These are phyloP conservation scores for Apostichopus parvimensis DNA, from an alignment of 35 echinoderm and acorn worm species.

Conservation along the genomic window DNA sequence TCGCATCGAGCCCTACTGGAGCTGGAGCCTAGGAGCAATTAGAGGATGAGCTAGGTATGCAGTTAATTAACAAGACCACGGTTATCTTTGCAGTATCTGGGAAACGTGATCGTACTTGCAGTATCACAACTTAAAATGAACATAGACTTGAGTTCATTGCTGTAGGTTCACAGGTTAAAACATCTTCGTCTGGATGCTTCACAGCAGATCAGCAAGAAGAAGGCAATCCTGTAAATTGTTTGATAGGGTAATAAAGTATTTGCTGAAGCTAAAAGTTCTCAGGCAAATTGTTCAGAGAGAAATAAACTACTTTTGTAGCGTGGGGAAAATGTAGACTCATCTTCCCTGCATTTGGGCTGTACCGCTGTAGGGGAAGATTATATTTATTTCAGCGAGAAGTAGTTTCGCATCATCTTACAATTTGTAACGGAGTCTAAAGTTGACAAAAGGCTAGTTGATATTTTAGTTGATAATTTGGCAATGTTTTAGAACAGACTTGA, in stretches of 20 bases:
- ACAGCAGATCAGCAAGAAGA: no score
- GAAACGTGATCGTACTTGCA: neutral
- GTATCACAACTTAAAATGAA: no score
- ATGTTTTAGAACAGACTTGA: neutral
- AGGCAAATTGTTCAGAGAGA: no score
- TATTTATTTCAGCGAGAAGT: neutral
- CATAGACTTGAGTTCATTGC: no score
- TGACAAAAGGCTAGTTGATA: neutral
- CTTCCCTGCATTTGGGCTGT: no score
- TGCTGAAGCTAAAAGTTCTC: no score
- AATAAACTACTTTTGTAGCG: no score
- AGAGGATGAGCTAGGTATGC: neutral
- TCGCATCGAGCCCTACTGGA: neutral
- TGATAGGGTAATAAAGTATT: no score
- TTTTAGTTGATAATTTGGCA: neutral
- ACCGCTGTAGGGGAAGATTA: neutral
- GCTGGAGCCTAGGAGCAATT: constrained; percentile 8
- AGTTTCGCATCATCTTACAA: neutral
- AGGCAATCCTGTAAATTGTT: no score
- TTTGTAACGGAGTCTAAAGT: neutral
- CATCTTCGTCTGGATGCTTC: no score
- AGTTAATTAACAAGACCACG: neutral
- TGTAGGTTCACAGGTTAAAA: no score
- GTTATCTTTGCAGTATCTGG: neutral
- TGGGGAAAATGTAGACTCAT: no score